A percentile compares a stretch with the other conserved stretches of the same genome.
These are phyloP conservation scores for Drosophila rellima DNA, from an alignment of 2,888 invertebrate species.

Conservation along the genomic window DNA sequence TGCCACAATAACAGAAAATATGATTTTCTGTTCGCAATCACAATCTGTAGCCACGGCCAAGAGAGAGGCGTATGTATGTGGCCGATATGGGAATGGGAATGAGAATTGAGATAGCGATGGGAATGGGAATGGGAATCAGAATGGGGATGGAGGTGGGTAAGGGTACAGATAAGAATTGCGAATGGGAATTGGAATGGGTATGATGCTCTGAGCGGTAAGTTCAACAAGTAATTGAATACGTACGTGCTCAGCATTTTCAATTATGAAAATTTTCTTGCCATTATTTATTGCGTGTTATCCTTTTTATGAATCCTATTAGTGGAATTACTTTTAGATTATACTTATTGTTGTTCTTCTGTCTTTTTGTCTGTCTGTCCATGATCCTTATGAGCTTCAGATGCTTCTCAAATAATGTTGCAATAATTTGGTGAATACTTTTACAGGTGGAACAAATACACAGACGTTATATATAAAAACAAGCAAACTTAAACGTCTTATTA, in stretches of 20 bases:
- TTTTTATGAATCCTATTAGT: slow-evolving; percentile 82
- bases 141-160: slow-evolving; percentile 19
- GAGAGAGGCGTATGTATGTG: slow-evolving; percentile 27
- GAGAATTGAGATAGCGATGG: slow-evolving; percentile 4
- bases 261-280: slow-evolving; percentile 65
- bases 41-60: slow-evolving; percentile 57
- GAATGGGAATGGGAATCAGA: slow-evolving; percentile 1
- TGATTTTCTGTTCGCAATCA: slow-evolving; percentile 73
- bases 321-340: slow-evolving; percentile 70
- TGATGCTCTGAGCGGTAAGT: slow-evolving; percentile 66
- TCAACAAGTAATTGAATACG: slow-evolving; percentile 85
- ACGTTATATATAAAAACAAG: neutral
- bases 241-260: slow-evolving; percentile 82
- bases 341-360: slow-evolving; percentile 38
- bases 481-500: neutral
- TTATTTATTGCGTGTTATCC: slow-evolving; percentile 82
- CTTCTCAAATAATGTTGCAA: slow-evolving; percentile 21
- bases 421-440: slow-evolving; percentile 12
- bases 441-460: neutral
- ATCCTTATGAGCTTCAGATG: slow-evolving; percentile 44
- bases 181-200: slow-evolving; percentile 22
- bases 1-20: slow-evolving; percentile 82
- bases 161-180: slow-evolving; percentile 12
- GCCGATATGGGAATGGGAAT: slow-evolving; percentile 7
- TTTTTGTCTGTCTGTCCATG: slow-evolving; percentile 9